These are phyloP conservation scores for Coregonus suidteri DNA, from an alignment of 2,797 vertebrate species.

Conservation along the genomic window DNA sequence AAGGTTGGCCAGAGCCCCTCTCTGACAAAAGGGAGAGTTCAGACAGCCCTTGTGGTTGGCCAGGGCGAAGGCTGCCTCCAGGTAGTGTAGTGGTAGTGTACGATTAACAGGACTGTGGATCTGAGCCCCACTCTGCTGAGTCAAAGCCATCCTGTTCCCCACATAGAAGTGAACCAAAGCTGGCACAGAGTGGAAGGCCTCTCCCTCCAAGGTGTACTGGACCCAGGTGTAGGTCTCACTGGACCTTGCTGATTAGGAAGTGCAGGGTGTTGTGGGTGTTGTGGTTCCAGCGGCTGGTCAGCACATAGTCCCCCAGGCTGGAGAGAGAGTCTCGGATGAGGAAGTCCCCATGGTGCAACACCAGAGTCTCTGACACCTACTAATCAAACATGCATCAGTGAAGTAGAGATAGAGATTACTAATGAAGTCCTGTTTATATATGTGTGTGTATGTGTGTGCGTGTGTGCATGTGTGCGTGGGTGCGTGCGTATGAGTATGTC, in stretches of 20 bases:
- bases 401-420: background rate
- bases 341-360: constrained; percentile 87
- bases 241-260: constrained; percentile 85
- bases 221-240: constrained; percentile 73
- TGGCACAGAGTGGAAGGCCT: constrained; percentile 86
- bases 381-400: background rate
- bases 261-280: constrained; percentile 84
- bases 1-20: constrained; percentile 71
- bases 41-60: constrained; percentile 62
- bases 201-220: constrained; percentile 85
- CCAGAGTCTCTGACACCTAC: constrained; percentile 88
- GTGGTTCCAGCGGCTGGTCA: constrained; percentile 87
- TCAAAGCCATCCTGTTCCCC: constrained; percentile 82
- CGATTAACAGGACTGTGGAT: constrained; percentile 88
- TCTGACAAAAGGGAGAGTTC: constrained; percentile 66
- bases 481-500: background rate
- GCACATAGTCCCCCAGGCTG: constrained; percentile 85
- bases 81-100: constrained; percentile 85
- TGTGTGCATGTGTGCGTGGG: too few relatives aligned
- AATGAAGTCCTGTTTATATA: background rate
- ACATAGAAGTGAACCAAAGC: constrained; percentile 86
- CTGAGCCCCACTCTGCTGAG: constrained; percentile 81
- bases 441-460: too few relatives aligned
- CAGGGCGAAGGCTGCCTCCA: constrained; percentile 84
- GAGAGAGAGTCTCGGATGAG: constrained; percentile 89